Percentiles rank a stretch among this genome's conserved stretches.
phyloP scores from a whole-genome alignment of 2,113 vertebrate genomes.

The Microtus ochrogaster region DNA sequence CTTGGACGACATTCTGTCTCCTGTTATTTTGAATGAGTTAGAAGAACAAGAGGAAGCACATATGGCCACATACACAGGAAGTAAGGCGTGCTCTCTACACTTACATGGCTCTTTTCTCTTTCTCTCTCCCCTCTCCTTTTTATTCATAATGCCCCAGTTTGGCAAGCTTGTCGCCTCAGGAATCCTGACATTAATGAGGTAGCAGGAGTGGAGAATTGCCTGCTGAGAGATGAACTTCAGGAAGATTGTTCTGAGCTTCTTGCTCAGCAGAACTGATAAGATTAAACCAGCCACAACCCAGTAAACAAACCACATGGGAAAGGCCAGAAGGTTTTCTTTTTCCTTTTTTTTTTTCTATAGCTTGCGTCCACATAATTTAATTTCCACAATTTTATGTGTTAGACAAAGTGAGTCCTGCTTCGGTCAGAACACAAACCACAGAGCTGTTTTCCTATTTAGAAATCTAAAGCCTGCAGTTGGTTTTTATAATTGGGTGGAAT shows the following conservation, averaged over 20 bases:
- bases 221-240: slow-evolving; percentile 55
- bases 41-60: not conserved
- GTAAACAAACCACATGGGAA: slow-evolving; percentile 66
- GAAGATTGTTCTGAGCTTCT: not conserved
- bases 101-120: not conserved
- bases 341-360: not conserved
- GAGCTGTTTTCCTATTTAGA: slow-evolving; percentile 52
- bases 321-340: slow-evolving; percentile 7
- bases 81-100: not conserved
- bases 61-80: not conserved
- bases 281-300: slow-evolving; percentile 52
- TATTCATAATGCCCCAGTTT: slow-evolving; percentile 1
- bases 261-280: slow-evolving; percentile 71
- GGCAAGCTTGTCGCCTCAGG: slow-evolving; percentile 52
- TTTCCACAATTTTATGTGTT: not conserved
- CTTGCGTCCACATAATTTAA: slow-evolving; percentile 51
- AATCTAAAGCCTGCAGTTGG: slow-evolving; percentile 22
- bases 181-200: slow-evolving; percentile 76
- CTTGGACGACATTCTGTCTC: not conserved
- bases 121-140: not conserved
- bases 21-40: not conserved
- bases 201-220: slow-evolving; percentile 48
- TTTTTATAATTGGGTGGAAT: not conserved
- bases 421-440: slow-evolving; percentile 54
- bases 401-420: not conserved